phyloP scores from a whole-genome alignment of 2,113 vertebrate genomes.

The Protobothrops mucrosquamatus region DNA sequence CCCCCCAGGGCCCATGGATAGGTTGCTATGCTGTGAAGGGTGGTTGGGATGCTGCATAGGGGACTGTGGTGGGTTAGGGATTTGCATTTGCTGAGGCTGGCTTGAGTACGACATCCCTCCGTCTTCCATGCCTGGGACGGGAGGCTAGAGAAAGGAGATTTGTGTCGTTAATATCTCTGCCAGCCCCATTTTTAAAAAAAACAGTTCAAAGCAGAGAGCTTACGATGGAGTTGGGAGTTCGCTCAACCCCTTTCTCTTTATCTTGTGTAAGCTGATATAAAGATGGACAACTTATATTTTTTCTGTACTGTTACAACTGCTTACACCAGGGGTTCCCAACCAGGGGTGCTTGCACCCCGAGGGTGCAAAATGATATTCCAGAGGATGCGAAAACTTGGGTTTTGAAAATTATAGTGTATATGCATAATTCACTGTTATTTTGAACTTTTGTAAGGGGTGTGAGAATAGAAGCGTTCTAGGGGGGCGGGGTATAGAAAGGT shows the following conservation, averaged over 20 bases:
- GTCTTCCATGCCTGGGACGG: constrained; percentile 71
- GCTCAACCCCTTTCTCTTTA: neutral
- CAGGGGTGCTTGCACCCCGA: no score
- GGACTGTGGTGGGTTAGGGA: constrained; percentile 46
- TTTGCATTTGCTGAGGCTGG: constrained; percentile 54
- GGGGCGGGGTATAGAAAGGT: no score
- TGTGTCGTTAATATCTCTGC: neutral
- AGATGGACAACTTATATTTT: neutral
- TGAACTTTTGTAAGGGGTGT: no score
- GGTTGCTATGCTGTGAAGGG: constrained; percentile 34
- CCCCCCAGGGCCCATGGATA: constrained; percentile 43
- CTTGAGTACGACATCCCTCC: constrained; percentile 56
- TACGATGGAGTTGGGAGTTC: neutral
- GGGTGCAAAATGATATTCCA: no score
- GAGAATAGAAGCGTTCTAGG: no score
- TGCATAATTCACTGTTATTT: no score
- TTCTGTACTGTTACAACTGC: no score
- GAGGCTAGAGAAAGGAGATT: constrained; percentile 46
- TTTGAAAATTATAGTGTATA: no score
- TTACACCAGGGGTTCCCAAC: no score
- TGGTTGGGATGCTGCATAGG: constrained; percentile 51
- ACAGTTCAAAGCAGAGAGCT: neutral
- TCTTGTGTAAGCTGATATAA: neutral
- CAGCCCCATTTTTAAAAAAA: neutral
- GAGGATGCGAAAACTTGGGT: no score